Percentiles rank a stretch among this genome's conserved stretches.
phyloP scores from a whole-genome alignment of 2,797 vertebrate genomes.

The Sebastes matsubarae region DNA sequence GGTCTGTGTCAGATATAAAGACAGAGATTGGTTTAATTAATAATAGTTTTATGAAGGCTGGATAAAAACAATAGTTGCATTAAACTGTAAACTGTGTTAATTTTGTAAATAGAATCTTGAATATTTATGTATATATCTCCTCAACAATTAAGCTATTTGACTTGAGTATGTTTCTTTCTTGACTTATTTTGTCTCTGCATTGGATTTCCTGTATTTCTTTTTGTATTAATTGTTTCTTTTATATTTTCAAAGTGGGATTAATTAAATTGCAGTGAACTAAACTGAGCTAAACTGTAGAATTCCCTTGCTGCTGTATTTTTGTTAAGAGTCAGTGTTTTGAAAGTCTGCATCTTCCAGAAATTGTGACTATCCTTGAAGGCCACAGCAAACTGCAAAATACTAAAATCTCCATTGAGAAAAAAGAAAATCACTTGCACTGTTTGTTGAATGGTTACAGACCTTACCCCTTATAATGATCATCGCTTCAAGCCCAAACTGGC shows the following conservation, averaged over 20 bases:
- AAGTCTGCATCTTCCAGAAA: neutral
- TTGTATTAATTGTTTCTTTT: neutral
- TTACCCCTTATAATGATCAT: neutral
- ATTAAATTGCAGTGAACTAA: too few species aligned
- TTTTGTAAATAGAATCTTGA: neutral
- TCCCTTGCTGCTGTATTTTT: neutral
- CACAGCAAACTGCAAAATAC: neutral
- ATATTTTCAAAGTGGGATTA: neutral
- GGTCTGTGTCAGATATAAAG: neutral
- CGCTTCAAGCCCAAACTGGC: neutral
- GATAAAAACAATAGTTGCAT: too few species aligned
- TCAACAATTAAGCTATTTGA: neutral
- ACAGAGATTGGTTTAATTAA: neutral
- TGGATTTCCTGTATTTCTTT: too few species aligned
- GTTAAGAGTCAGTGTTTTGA: neutral
- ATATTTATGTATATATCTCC: neutral
- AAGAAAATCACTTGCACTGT: neutral
- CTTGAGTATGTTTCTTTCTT: too few species aligned
- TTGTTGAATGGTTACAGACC: constrained; percentile 7
- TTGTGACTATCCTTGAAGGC: neutral
- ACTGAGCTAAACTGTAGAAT: too few species aligned
- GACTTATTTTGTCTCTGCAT: too few species aligned
- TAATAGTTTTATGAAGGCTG: too few species aligned
- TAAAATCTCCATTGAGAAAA: neutral
- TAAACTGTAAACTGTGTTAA: too few species aligned